Evolutionary conservation across 2,888 invertebrate species (phyloP), one percentile per base, ranked within the genome.

Genomic region (Melanostoma mellinum): DNA sequence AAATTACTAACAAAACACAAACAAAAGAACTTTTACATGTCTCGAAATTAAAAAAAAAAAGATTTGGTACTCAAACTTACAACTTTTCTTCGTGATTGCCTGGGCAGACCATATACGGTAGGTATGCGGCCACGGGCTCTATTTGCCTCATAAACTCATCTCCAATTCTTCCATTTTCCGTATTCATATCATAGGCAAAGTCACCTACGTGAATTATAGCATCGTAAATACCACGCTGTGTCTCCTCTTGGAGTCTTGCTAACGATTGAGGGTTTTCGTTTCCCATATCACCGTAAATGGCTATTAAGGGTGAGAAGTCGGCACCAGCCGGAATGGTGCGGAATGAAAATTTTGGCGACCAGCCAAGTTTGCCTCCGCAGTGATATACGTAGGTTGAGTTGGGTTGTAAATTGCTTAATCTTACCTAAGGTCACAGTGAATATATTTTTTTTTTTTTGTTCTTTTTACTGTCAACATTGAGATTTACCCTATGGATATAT

Each of bases 81-180:
- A 96, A 97, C 86, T 92, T 93, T 89, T 95, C 94, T 92, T 98
- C 97, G 88, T 98, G 98, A 92, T 98, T 98, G 67, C 98, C 98
- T 4, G 97, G 95, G 87, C 97, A 96, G 0, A 96, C 96, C 97
- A 97, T 96, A 90, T 99, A 99, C 0, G 98, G 98, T 86, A 98
- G 92, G 89, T 95, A 95, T 32, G 97, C 97, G n/a, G 98, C 98
- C 50, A 98, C 93, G 2, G 96, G 94, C 92, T 98, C 95, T 73
- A 99, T 95, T 93, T 97, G 97, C 4, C 95, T 93, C 98, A 99
- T 97, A 91, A 98, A 99, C 89, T 95, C 94, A 92, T 99, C 98
- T 0, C 99, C 99, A 42, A 97, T 95, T 67, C 92, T 92, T 0
- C 95, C 98, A 89, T 97, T 93, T 85, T 96, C 93, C 87, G 94